Base-by-base conservation (phyloP, 2,113 vertebrate species). In the Pedetes capensis region DNA sequence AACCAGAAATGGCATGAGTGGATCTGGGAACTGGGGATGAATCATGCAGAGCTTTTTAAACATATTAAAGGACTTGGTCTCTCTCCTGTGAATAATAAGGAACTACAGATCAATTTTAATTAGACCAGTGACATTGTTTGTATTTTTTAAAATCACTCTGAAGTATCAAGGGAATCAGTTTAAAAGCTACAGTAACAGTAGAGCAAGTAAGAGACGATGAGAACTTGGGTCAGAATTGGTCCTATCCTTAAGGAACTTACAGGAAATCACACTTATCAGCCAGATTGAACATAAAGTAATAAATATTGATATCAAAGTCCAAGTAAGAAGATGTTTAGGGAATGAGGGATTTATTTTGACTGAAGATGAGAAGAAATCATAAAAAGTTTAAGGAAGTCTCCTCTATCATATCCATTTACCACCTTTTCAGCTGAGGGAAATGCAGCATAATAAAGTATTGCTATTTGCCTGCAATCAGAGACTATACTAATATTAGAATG, bases 341-440 rank as follows among this genome's bases (percentile, higher is more conserved):
- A 80, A 59, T 39, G 34, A 68, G 7, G 51, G 57, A 78, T 76
- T 94, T 93, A 49, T 89, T 90, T 95, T 84, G 64, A 74, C 44
- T 51, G 14, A 89, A 20, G 63, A 49, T 47, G 39, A 94, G 53
- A 84, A 87, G 10, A 93, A 84, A 49, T 69, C 9, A 61, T 89
- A 39, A 69, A 72, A 82, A 83, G 34, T 83, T 89, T 79, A 89
- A 92, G 16, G 11, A 88, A 95, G 39, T 57, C 27, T 72, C 29
- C 27, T 79, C 47, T 87, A 25, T 89, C 64, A 42, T 7, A 74
- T 68, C 39, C 27, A 86, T 49, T 42, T 66, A 76, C 17, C 4
- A 23, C 25, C 90, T 94, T 44, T 83, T 61, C 55, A 89, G 61
- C 47, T 39, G 51, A 59, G 29, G 18, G 57, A 86, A 72, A 3